A percentile compares a stretch with the other conserved stretches of the same genome.
Evolutionary conservation across 2,797 vertebrate species (phyloP).

Genomic region (Numenius phaeopus): DNA sequence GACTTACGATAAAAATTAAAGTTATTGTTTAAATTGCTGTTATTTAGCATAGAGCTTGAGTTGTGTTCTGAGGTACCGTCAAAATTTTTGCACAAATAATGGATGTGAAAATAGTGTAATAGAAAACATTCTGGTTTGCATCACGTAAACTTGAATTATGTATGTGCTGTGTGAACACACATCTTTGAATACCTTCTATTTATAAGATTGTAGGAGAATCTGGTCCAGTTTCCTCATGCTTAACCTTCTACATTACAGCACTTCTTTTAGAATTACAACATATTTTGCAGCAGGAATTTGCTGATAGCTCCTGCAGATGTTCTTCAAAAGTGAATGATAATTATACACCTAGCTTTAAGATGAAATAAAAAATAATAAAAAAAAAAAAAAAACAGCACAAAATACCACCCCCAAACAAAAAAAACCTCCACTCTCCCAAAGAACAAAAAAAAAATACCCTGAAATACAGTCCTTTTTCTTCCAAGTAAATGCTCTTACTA

Average conservation of each 20-base stretch:
- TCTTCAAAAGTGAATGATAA: not conserved
- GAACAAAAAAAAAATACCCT: not conserved
- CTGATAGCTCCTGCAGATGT: not conserved
- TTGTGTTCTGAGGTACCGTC: not conserved
- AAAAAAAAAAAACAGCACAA: not conserved
- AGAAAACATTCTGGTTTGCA: not conserved
- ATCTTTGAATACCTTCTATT: not conserved
- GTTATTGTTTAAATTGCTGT: not conserved
- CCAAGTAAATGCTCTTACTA: not conserved
- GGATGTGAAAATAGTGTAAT: not conserved
- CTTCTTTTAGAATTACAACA: not conserved
- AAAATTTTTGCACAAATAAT: not conserved
- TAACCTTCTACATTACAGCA: not conserved
- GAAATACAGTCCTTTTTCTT: not conserved
- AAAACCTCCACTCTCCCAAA: fast-evolving
- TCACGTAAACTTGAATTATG: not conserved
- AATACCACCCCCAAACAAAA: not conserved
- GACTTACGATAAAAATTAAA: not conserved
- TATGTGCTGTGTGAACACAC: not conserved
- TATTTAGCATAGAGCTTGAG: not conserved
- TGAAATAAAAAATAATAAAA: not conserved
- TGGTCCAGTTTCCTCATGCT: not conserved
- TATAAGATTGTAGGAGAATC: not conserved
- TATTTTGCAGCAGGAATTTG: not conserved
- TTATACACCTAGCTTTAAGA: not conserved